Evolutionary conservation across 2,113 vertebrate species (phyloP).

Genomic region (Ptilorrhoa leucosticta): DNA sequence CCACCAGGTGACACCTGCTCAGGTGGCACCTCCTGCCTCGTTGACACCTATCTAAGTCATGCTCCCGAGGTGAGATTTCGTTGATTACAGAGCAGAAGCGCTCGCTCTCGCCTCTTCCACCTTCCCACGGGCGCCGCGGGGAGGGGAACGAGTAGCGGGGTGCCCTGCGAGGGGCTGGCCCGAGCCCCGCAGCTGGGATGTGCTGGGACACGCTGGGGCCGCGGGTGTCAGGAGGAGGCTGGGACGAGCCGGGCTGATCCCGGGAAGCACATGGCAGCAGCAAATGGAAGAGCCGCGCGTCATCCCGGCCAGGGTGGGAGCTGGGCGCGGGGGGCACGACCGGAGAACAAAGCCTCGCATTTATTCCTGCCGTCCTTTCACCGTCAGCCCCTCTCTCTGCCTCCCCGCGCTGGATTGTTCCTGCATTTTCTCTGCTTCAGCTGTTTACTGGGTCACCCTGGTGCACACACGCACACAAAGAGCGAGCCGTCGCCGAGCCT

Average conservation of each 20-base stretch:
- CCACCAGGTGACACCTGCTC: background rate
- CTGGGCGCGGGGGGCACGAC: background rate
- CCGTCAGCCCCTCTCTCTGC: background rate
- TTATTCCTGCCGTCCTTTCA: background rate
- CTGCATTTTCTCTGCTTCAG: conserved; percentile 61
- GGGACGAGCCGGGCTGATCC: background rate
- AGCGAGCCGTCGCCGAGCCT: background rate
- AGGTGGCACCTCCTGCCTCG: background rate
- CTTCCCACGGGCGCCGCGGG: background rate
- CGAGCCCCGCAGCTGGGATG: background rate
- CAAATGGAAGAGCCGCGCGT: background rate
- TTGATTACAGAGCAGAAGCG: background rate
- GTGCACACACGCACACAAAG: conserved; percentile 8
- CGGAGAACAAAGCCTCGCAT: conserved; percentile 1
- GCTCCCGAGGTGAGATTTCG: background rate
- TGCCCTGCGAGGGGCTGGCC: background rate
- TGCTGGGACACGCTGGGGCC: background rate
- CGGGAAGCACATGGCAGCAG: background rate
- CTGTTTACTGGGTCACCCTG: conserved; percentile 53
- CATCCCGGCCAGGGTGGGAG: background rate
- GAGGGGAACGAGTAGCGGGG: background rate
- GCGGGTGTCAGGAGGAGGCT: background rate
- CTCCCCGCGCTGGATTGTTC: conserved; percentile 10
- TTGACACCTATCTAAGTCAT: background rate
- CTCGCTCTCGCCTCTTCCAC: background rate